phyloP scores from a whole-genome alignment of 2,888 invertebrate genomes.

The Smittia aterrima region DNA sequence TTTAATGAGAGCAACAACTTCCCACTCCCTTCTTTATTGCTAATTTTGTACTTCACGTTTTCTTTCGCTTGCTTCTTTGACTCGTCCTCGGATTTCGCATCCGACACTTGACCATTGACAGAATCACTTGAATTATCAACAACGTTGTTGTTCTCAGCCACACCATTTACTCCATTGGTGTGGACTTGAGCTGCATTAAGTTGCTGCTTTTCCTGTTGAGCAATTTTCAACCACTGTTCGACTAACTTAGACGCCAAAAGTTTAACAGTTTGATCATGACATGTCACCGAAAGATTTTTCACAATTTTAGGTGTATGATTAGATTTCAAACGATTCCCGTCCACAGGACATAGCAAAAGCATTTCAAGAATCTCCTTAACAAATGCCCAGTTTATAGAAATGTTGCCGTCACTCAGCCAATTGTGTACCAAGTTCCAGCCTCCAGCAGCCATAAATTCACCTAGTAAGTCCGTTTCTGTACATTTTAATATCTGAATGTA shows the following conservation, averaged over 20 bases:
- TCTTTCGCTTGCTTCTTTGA: conserved; percentile 52
- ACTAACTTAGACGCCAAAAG: conserved; percentile 77
- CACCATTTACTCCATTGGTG: neutral
- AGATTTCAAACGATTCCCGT: conserved; percentile 83
- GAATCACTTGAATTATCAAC: neutral
- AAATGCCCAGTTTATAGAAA: conserved; percentile 80
- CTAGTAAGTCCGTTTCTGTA: conserved; percentile 77
- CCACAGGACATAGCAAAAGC: conserved; percentile 82
- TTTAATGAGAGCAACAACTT: conserved; percentile 52
- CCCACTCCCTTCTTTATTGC: conserved; percentile 71
- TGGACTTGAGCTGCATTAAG: conserved; percentile 51
- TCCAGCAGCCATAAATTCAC: conserved; percentile 84
- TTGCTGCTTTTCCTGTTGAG: conserved; percentile 69
- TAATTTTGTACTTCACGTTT: conserved; percentile 62
- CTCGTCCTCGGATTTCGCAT: conserved; percentile 43
- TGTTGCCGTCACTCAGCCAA: conserved; percentile 87
- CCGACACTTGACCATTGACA: conserved; percentile 15
- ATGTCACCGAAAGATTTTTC: conserved; percentile 61
- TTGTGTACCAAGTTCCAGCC: conserved; percentile 89
- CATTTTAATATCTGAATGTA: conserved; percentile 89
- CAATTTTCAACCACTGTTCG: conserved; percentile 86
- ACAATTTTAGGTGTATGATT: conserved; percentile 91
- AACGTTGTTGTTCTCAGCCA: neutral
- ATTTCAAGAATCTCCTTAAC: conserved; percentile 84
- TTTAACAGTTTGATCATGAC: conserved; percentile 57